Base-by-base conservation (phyloP, 2,113 vertebrate genomes). In the Thamnophis sirtalis region DNA sequence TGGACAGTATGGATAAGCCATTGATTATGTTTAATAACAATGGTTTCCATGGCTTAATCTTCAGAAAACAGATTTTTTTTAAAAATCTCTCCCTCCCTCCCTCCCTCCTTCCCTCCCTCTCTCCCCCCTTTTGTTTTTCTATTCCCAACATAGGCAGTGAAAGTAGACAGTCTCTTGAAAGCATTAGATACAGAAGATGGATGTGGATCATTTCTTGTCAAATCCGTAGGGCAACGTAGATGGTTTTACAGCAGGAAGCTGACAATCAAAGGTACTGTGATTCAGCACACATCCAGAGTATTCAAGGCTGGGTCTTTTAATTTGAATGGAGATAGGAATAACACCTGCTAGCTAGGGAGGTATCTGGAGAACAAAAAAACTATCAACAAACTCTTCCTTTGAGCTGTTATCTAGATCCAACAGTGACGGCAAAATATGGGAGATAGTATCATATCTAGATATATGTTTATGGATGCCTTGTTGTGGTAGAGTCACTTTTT, bases 91-190 rank as follows among this genome's bases (percentile, higher is more conserved):
- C 24, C 9, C 24, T n/a, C 22, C 7, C 22, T 9, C 2, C 1
- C 56, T 9, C 68, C 2, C 28, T 68, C 26, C 0, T n/a, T 13
- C 11, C 1, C 28, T 11, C 28, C 0, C 10, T n/a, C 2, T 0
- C 68, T 3, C 33, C 0, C 68, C 28, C 6, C 33, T 80, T 38
- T 80, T 3, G 17, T 38, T 38, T 38, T 80, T 19, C 33, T 9
- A 21, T 80, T 38, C 68, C 68, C 33, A 53, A 28, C 26, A 86
- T n/a, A 28, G 24, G 26, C 85, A 86, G 11, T 50, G 5, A 86
- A 86, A 87, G 51, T 17, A 54, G 51, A 87, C 51, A 87, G 11
- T 22, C 50, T 54, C 26, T 53, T 19, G 28, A 53, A 53, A 87
- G 51, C 11, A 8, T n/a, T 53, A 53, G 86, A 54, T 54, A 28